Base-by-base conservation (phyloP, 2,888 invertebrate genomes). In the Rhagonycha fulva region DNA sequence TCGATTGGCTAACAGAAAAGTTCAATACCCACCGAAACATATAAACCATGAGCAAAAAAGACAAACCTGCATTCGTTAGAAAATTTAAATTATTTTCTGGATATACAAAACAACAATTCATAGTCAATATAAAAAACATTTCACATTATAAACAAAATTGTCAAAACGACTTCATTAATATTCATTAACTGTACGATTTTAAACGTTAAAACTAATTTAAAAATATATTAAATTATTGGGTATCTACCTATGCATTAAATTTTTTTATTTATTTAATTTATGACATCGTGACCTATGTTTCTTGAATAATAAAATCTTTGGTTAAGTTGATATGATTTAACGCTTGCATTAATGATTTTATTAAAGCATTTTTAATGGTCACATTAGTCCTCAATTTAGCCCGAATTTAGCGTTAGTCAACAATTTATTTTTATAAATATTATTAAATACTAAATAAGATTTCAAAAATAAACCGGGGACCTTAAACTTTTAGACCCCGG, bases 281-380 rank as follows among this genome's bases (percentile, higher is more conserved):
- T 47, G 47, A 47, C 47, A 47, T 47, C 47, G 47, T 47, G 47
- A 47, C 47, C 47, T 47, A 47, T 47, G 47, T 47, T 47, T 47
- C 47, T 47, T n/a, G 47, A 47, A 47, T 47, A 47, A 47, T 47
- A 47, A 47, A 47, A 47, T 66, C 71, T 23, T 71, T 47, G 66
- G 19, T 66, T 71, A 47, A 47, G 47, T 28, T 74, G 24, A 67
- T 71, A 67, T 74, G 47, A 75, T 75, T 72, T 19, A 75, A 62
- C 60, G 32, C 69, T 72, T 71, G 63, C 71, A 61, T 68, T 69
- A 71, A 26, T 47, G 47, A 47, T 47, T 47, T 47, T 47, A 47
- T 47, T 47, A n/a, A 47, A n/a, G 47, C n/a, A 47, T 32, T 47
- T n/a, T 47, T 47, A n/a, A 47, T 47, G 47, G n/a, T 7, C n/a